phyloP scores from a whole-genome alignment of 2,888 invertebrate genomes.

The Muscina levida region DNA sequence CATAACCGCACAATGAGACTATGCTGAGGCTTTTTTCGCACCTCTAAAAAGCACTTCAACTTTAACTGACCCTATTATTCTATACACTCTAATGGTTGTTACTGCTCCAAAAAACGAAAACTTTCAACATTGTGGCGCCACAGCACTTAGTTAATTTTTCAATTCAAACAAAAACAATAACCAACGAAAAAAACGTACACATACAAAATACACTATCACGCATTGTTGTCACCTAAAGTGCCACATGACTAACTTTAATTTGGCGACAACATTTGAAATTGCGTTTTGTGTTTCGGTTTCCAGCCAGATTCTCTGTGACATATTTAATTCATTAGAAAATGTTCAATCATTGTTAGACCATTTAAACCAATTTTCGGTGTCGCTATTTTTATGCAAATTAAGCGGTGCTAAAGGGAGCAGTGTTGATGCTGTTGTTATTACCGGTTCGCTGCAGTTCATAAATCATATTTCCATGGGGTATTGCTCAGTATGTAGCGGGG shows the following conservation, averaged over 20 bases:
- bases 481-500: conserved; percentile 2
- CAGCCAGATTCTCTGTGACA: conserved; percentile 17
- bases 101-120: background rate
- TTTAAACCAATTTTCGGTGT: conserved; percentile 21
- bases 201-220: background rate
- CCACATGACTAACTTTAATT: no score
- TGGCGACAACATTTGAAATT: background rate
- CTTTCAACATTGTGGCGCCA: conserved; percentile 12
- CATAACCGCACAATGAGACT: no score
- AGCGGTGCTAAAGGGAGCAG: background rate
- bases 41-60: no score
- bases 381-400: conserved; percentile 60
- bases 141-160: conserved; percentile 30
- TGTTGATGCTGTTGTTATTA: background rate
- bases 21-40: no score
- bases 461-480: conserved; percentile 61
- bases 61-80: no score
- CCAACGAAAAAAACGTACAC: background rate
- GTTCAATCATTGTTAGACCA: conserved; percentile 13
- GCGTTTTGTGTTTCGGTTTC: conserved; percentile 1
- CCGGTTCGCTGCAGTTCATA: conserved; percentile 48
- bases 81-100: no score
- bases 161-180: background rate
- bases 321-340: conserved; percentile 28
- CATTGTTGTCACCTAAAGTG: no score